Base-by-base conservation (phyloP, 2,888 invertebrate species). In the Erebia palarica region DNA sequence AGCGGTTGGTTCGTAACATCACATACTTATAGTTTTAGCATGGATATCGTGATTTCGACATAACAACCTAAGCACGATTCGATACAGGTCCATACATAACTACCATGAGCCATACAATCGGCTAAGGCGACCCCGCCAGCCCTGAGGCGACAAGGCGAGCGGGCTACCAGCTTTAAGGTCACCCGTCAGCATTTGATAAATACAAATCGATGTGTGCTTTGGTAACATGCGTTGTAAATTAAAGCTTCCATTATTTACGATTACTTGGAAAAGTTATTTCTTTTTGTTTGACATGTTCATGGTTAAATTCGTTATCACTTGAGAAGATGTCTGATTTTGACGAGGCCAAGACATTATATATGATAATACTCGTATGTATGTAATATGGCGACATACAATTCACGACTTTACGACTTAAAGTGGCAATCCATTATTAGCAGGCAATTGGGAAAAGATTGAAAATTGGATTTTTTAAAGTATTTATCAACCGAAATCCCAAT, bases 91-190 rank as follows among this genome's bases (percentile, higher is more conserved):
- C n/a, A 58, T 44, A 69, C 51, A 57, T n/a, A n/a, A n/a, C n/a
- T n/a, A 61, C 53, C 58, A 60, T 59, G 5, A 7, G 53, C 51
- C 27, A 44, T 64, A 49, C 36, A 60, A 57, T 71, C 58, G 63
- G 73, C 69, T 49, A 49, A 55, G 65, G 69, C 7, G 36, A 36
- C 36, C 69, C 73, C 44, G 73, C 47, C 69, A 73, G 58, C 69
- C 73, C 72, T 65, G 72, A 49, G 59, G 14, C 21, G n/a, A 59
- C 74, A 71, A 76, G 74, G 74, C 72, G 70, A 69, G 69, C 73
- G 63, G 70, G 71, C 58, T 70, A 58, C 71, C 55, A 65, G 57
- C 59, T 72, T 7, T 36, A 71, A 77, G 76, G 75, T 75, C 75
- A 65, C 68, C 70, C n/a, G n/a, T 53, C 51, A 53, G 53, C 16